Percentiles rank a stretch among this genome's conserved stretches.
Conservation (phyloP, 2,888 invertebrate species). For the Polymixis flavicincta region DNA sequence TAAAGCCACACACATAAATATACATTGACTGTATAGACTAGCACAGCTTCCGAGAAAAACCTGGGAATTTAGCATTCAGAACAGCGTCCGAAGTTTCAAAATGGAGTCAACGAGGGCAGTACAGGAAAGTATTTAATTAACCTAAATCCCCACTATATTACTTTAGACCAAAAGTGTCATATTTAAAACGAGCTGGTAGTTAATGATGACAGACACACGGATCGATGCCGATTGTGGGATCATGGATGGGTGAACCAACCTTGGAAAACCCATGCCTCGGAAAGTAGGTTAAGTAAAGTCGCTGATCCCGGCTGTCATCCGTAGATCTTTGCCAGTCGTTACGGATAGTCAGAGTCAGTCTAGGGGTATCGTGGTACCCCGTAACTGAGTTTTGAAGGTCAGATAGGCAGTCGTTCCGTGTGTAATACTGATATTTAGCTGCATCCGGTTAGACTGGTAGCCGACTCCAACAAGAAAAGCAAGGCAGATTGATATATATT, state of each 20-base stretch:
- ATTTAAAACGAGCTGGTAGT: neutral
- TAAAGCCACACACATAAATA: neutral
- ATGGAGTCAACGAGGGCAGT: conserved; percentile 1
- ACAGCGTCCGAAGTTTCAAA: conserved; percentile 31
- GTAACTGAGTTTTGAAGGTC: neutral
- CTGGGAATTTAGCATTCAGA: conserved; percentile 19
- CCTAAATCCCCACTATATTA: neutral
- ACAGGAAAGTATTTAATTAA: conserved; percentile 20
- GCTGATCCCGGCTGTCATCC: neutral
- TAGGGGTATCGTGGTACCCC: neutral
- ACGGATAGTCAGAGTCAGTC: neutral
- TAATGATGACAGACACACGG: neutral
- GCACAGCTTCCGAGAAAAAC: neutral
- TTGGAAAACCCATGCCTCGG: neutral
- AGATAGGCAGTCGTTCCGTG: neutral
- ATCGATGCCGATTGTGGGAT: neutral
- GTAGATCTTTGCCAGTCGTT: neutral
- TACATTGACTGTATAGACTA: neutral
- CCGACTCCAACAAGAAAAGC: neutral
- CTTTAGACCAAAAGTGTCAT: neutral
- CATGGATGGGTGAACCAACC: neutral
- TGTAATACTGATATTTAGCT: neutral
- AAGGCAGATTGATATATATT: neutral
- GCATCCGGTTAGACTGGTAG: neutral
- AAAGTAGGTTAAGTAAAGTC: neutral